These are phyloP conservation scores for Sus cebifrons DNA, from an alignment of 2,797 vertebrate species.

Conservation along the genomic window DNA sequence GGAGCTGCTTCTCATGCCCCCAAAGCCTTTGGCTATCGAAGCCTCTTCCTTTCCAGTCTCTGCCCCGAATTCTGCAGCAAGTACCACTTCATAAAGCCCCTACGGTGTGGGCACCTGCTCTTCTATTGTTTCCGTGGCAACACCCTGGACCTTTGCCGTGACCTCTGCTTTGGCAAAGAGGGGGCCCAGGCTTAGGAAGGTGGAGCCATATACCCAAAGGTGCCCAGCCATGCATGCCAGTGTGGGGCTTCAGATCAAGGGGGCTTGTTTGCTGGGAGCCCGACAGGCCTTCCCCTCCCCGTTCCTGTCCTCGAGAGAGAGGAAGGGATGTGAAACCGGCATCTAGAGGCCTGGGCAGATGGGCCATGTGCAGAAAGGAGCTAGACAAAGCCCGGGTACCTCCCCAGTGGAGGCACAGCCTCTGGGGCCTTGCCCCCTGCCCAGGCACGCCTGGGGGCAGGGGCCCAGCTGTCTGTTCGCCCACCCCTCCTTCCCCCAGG, in stretches of 20 bases:
- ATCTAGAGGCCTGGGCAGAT: neutral
- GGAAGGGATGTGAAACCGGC: neutral
- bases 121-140: neutral
- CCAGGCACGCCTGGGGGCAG: constrained; percentile 79
- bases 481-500: constrained; percentile 71
- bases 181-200: neutral
- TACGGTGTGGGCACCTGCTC: neutral
- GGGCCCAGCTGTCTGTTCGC: constrained; percentile 79
- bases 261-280: neutral
- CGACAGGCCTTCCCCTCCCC: neutral
- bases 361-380: constrained; percentile 38
- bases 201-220: neutral
- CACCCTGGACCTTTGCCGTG: neutral
- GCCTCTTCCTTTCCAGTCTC: neutral
- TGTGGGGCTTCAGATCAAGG: too few species aligned
- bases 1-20: neutral
- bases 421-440: constrained; percentile 74
- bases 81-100: neutral
- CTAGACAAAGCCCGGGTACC: constrained; percentile 78
- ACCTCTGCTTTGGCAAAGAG: constrained; percentile 20
- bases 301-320: neutral
- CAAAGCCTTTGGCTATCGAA: neutral
- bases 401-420: neutral
- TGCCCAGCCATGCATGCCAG: fast-evolving
- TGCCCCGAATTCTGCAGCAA: neutral